Base-by-base conservation (phyloP, 2,888 invertebrate species). In the Alloscopus bannaensis region DNA sequence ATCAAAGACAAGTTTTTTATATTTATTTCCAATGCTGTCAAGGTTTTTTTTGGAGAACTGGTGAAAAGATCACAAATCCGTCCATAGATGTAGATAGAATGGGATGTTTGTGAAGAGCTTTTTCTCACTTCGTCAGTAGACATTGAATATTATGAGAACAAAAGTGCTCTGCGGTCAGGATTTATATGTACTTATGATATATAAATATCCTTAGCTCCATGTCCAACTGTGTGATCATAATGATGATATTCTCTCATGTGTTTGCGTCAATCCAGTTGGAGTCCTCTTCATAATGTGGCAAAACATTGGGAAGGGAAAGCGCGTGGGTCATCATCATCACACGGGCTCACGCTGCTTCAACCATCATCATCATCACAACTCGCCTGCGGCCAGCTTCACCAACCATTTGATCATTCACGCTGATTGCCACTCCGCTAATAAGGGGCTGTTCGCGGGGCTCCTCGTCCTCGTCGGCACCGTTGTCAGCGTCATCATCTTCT, bases 401-500 rank as follows among this genome's bases (percentile, higher is more conserved):
- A 86, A 87, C 77, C 86, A 91, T 86, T 88, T 92, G 40, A 91
- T 92, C 55, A 91, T 93, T 81, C 90, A 92, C 86, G 92, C 93
- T 0, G 94, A 94, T 88, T 94, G 94, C 87, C 93, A 93, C 86
- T 92, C 94, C 1, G 92, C 94, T 70, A 94, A 93, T 89, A 91
- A 92, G 79, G 94, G 94, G 1, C 89, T 94, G 26, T 94, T 94
- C 88, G 89, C 91, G 4, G 94, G 94, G 2, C 88, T 93, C n/a
- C 88, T 91, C 24, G 87, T 92, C 6, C 89, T 91, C 87, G 91
- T 91, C 4, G 89, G 90, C 18, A 88, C 90, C 0, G 89, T 92
- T 81, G 90, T 92, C 82, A 90, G 90, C 82, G 89, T 92, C 77
- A 91, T 92, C 80, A 88, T 92, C 59, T 92, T 92, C 87, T 91